These are phyloP conservation scores for Chaetura pelagica DNA, from an alignment of 2,113 vertebrate species.

Conservation along the genomic window DNA sequence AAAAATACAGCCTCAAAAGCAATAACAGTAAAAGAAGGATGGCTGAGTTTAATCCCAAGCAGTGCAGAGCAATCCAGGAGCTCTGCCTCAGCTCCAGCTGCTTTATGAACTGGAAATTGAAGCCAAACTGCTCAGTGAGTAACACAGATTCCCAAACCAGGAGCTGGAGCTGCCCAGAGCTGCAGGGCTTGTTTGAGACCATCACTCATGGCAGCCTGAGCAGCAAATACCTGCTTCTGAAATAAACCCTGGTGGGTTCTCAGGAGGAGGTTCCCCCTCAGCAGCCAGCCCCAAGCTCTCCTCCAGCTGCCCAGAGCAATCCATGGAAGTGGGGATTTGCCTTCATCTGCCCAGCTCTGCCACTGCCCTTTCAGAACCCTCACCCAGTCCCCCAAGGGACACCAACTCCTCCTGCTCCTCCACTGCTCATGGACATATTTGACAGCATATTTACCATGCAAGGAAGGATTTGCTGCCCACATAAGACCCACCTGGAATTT, in stretches of 20 bases:
- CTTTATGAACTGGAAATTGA: background rate
- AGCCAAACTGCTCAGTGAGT: accelerated
- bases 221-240: background rate
- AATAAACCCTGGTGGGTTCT: background rate
- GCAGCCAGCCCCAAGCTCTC: background rate
- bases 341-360: background rate
- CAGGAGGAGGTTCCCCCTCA: too few species aligned
- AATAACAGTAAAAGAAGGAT: background rate
- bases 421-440: too few species aligned
- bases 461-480: background rate
- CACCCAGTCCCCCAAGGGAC: too few species aligned
- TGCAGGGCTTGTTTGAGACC: background rate
- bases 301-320: background rate
- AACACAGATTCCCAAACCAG: background rate
- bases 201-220: background rate
- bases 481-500: background rate
- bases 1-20: background rate
- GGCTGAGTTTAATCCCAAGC: background rate
- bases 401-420: background rate
- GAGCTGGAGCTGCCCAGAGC: background rate
- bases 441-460: accelerated
- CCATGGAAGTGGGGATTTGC: background rate
- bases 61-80: background rate
- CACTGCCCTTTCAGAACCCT: background rate
- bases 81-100: background rate